phyloP scores from a whole-genome alignment of 2,797 vertebrate species.

The Bradypus variegatus region DNA sequence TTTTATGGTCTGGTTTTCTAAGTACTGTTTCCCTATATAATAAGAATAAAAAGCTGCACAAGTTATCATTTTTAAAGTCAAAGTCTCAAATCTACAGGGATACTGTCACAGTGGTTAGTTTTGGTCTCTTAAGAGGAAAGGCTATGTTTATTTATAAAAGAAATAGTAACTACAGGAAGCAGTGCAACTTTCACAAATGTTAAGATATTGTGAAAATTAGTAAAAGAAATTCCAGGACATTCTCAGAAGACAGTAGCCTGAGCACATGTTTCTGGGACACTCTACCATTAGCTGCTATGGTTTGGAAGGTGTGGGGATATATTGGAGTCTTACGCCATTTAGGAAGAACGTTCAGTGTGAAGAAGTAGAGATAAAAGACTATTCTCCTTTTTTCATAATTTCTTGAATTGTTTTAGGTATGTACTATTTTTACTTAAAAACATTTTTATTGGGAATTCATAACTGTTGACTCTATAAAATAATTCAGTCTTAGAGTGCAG shows the following conservation, averaged over 20 bases:
- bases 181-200: not conserved
- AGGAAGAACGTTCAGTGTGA: not conserved
- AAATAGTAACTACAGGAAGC: not conserved
- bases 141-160: not conserved
- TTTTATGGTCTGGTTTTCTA: not conserved
- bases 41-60: not conserved
- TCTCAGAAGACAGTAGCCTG: not conserved
- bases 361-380: not conserved
- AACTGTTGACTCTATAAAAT: not conserved
- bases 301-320: not conserved
- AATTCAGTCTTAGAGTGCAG: not conserved
- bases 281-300: not conserved
- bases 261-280: not conserved
- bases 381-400: not conserved
- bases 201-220: not conserved
- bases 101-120: not conserved
- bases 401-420: not conserved
- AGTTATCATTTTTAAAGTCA: not conserved
- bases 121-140: not conserved
- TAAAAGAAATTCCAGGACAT: not conserved
- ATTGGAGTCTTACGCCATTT: not conserved
- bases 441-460: not conserved
- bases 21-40: not conserved
- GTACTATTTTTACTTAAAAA: not conserved
- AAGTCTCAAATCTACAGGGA: not conserved